Base-by-base conservation (phyloP, 2,797 vertebrate species). In the Pseudomugil tenellus region DNA sequence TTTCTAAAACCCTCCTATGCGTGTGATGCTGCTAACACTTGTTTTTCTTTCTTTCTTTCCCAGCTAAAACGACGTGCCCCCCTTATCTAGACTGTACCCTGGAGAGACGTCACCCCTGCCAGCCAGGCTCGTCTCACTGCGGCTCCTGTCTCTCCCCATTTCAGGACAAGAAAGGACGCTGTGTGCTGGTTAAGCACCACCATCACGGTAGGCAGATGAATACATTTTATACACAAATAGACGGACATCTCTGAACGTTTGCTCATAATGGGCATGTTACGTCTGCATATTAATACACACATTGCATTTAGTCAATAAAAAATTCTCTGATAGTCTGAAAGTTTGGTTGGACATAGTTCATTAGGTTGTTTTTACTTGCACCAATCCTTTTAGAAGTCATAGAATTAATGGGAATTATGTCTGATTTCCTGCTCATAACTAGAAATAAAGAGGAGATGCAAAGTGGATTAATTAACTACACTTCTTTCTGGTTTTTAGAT, bases 91-190 rank as follows among this genome's bases (percentile, higher is more conserved):
- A 95, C 80, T 97, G 97, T 81, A 88, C 90, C 63, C 89, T 88
- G 73, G 87, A 85, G 87, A 74, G 93, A 54, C 89, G 96, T 1
- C 77, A 91, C 4, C 79, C 92, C 64, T 97, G 96, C 85, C 78
- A 23, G 0, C 75, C 77, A 0, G 95, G 95, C 0, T 93, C 92
- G 0, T 87, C 88, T 0, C 31, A 70, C 72, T 98, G 96, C 0
- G 96, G 96, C 19, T 92, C 94, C 57, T 98, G 96, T 78, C 84
- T 94, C 37, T 7, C 58, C 1, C 35, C 84, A 4, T 91, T 95
- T 67, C 85, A 75, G 52, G 96, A 95, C 0, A 19, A 68, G 2
- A 79, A 16, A 0, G 94, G 95, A 16, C 76, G 4, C 51, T 98
- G 96, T 0, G 29, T 94, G 59, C 2, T 0, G 58, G 83, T 0